Evolutionary conservation across 1,140 invertebrate genomes (phyloP), one percentile per base, ranked within the genome.

Genomic region (Drosophila rufa): DNA sequence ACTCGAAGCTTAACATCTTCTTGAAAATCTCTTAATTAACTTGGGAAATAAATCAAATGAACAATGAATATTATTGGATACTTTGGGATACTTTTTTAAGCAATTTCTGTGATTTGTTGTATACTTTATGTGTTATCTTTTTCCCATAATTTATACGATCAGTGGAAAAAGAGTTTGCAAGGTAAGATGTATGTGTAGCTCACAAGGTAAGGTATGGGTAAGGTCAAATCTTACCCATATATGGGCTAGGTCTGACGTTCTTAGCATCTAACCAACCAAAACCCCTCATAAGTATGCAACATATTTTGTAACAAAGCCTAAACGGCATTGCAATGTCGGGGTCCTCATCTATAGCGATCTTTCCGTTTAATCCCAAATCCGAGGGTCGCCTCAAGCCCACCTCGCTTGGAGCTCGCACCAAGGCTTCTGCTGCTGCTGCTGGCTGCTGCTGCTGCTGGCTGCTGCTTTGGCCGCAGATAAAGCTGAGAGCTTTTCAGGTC

Each of bases 401-500:
- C 53, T 38, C 69, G 68, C 55, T 1, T 38, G 46, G 69, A 46
- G 46, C 3, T 40, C 33, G 50, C 14, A 4, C 69, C 73, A 80
- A 80, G 78, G 79, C 71, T 48, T 42, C 22, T 46, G 48, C 22
- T 25, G 22, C 22, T 25, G 22, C 22, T 22, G 22, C 22, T 22
- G 22, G 22, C 22, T 22, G 22, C 22, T 22, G 22, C 22, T 48
- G 33, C 14, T 56, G 19, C n/a, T 17, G 14, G 17, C 36, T 38
- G 19, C 5, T 55, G 17, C 53, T 60, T 14, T 33, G 68, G 67
- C 67, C 68, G 68, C 30, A 36, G 70, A 74, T 74, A 73, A 42
- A 25, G 33, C 48, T 58, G 46, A 42, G 53, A 82, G 83, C 85
- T 90, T 75, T 82, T 64, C 68, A 68, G 79, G 75, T 79, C 64